Evolutionary conservation across 2,888 invertebrate species (phyloP).

Genomic region (Beris chalybata): DNA sequence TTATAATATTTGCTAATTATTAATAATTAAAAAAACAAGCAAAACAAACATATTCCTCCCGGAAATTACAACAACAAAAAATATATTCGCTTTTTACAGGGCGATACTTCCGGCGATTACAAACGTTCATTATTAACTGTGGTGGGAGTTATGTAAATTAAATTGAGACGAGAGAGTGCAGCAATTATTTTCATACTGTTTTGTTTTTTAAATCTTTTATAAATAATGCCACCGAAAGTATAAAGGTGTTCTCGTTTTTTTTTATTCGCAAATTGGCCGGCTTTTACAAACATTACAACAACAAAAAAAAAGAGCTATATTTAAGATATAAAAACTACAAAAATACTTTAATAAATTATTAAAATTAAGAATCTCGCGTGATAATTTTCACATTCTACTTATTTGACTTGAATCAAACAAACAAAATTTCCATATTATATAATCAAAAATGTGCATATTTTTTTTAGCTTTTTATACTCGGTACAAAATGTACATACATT

Average conservation of each 20-base stretch:
- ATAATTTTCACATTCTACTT: too few relatives aligned
- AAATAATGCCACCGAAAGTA: slow-evolving; percentile 32
- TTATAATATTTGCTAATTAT: not conserved
- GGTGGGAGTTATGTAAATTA: slow-evolving; percentile 59
- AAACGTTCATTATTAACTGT: slow-evolving; percentile 85
- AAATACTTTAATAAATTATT: slow-evolving; percentile 3
- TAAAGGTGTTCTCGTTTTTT: too few relatives aligned
- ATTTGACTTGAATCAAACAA: too few relatives aligned
- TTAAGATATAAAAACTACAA: not conserved
- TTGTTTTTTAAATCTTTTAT: slow-evolving; percentile 1
- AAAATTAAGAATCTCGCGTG: not conserved
- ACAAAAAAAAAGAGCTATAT: too few relatives aligned
- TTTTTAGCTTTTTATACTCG: too few relatives aligned
- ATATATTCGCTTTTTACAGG: slow-evolving; percentile 64
- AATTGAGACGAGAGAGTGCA: not conserved
- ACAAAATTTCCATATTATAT: too few relatives aligned
- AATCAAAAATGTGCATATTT: too few relatives aligned
- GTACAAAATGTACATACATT: too few relatives aligned
- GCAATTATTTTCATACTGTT: slow-evolving; percentile 15
- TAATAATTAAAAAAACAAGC: slow-evolving; percentile 16
- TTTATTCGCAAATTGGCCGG: too few relatives aligned
- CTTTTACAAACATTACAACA: too few relatives aligned
- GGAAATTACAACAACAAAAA: slow-evolving; percentile 1
- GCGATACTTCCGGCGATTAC: slow-evolving; percentile 92
- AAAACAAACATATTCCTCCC: not conserved